Evolutionary conservation across 2,113 vertebrate species (phyloP).

Genomic region (Sisor rabdophorus): DNA sequence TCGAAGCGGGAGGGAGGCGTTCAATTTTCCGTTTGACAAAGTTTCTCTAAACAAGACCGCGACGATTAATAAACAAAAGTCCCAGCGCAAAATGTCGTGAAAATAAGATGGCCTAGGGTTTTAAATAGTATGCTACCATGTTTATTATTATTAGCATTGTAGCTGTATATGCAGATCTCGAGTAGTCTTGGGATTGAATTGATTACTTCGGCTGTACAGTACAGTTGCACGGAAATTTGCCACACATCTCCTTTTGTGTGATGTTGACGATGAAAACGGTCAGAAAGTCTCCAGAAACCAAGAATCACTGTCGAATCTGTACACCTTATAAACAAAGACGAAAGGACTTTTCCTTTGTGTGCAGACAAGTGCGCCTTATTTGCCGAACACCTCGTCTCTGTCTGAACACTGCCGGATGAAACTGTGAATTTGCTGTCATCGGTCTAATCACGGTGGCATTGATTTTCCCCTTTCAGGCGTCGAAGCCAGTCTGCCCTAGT

Average conservation of each 20-base stretch:
- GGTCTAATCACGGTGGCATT: slow-evolving; percentile 88
- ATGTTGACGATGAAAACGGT: slow-evolving; percentile 32
- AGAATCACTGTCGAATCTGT: slow-evolving; percentile 51
- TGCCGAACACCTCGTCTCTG: slow-evolving; percentile 75
- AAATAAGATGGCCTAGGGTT: slow-evolving; percentile 2
- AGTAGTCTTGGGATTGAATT: background rate
- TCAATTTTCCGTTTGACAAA: slow-evolving; percentile 70
- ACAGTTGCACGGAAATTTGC: slow-evolving; percentile 35
- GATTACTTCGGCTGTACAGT: background rate
- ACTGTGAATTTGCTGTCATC: slow-evolving; percentile 89
- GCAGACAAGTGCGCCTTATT: slow-evolving; percentile 58
- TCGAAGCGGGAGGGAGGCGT: slow-evolving; percentile 55
- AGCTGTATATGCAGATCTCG: too few species aligned
- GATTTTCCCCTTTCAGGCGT: slow-evolving; percentile 84
- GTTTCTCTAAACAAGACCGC: slow-evolving; percentile 79
- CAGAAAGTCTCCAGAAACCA: slow-evolving; percentile 39
- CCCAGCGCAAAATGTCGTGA: slow-evolving; percentile 38
- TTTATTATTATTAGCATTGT: background rate
- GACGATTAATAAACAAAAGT: slow-evolving; percentile 78
- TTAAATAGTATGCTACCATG: too few species aligned
- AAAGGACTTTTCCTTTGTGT: slow-evolving; percentile 57
- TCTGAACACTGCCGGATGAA: slow-evolving; percentile 79
- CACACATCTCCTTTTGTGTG: slow-evolving; percentile 40
- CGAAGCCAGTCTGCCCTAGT: slow-evolving; percentile 53
- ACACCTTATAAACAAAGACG: slow-evolving; percentile 55